Conservation (phyloP, 2,888 invertebrate genomes). For the Trissolcus brochymenae region DNA sequence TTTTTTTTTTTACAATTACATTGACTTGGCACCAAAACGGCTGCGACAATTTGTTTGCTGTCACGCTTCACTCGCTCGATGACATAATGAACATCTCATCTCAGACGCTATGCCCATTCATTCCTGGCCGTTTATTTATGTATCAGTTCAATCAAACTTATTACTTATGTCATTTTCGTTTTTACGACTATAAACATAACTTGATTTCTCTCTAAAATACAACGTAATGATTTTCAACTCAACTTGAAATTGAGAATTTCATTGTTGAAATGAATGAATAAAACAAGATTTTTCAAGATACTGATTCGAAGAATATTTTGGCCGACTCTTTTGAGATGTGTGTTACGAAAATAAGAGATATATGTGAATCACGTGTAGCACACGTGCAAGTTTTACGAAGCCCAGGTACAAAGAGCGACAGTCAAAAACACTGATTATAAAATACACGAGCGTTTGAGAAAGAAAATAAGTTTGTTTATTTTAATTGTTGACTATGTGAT, state of each 20-base stretch:
- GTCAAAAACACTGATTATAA: neutral
- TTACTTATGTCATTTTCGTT: neutral
- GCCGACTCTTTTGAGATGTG: constrained; percentile 17
- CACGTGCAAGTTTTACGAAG: constrained; percentile 44
- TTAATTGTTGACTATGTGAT: neutral
- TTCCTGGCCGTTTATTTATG: neutral
- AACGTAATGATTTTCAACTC: neutral
- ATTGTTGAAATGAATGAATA: neutral
- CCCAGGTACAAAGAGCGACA: constrained; percentile 5
- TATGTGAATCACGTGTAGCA: constrained; percentile 41
- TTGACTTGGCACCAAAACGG: constrained; percentile 26
- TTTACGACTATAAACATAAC: too few relatives aligned
- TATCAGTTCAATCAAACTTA: neutral
- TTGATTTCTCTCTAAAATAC: too few relatives aligned
- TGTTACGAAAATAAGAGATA: constrained; percentile 33
- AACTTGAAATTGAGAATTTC: neutral
- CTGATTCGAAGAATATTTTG: neutral
- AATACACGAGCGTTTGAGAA: neutral
- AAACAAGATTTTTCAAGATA: neutral
- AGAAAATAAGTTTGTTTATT: neutral
- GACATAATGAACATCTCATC: constrained; percentile 42
- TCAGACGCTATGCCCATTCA: constrained; percentile 11
- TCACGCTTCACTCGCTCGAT: constrained; percentile 23
- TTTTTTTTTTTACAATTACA: constrained; percentile 12
- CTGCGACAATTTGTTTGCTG: constrained; percentile 34